A percentile compares a stretch with the other conserved stretches of the same genome.
Evolutionary conservation across 2,888 invertebrate species (phyloP).

Genomic region (Fissipunctia ypsillon): DNA sequence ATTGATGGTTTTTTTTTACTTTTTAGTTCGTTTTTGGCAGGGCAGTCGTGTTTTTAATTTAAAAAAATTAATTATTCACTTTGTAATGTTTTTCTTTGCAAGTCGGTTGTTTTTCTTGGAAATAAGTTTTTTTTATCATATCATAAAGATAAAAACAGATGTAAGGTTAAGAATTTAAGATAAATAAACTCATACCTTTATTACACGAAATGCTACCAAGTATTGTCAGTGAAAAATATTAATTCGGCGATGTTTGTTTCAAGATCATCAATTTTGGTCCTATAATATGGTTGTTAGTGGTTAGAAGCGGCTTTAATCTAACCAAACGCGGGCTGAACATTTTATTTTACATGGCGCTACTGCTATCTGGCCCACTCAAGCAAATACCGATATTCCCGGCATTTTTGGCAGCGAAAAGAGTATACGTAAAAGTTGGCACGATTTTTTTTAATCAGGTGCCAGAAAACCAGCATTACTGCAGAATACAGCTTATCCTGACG

Average conservation of each 20-base stretch:
- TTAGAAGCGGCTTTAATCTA: not conserved
- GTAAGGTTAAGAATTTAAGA: too few relatives aligned
- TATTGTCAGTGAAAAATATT: not conserved
- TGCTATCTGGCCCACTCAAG: not conserved
- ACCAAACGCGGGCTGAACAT: not conserved
- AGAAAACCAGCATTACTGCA: constrained; percentile 2
- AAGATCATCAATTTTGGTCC: not conserved
- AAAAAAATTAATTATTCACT: too few relatives aligned
- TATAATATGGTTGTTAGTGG: not conserved
- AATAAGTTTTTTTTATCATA: too few relatives aligned
- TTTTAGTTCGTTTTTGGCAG: too few relatives aligned
- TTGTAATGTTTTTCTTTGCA: too few relatives aligned
- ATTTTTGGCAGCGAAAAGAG: constrained; percentile 19
- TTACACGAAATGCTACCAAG: too few relatives aligned
- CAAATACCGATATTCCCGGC: not conserved
- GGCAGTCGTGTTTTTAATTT: too few relatives aligned
- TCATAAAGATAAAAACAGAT: too few relatives aligned
- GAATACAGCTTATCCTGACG: not conserved
- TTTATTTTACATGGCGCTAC: not conserved
- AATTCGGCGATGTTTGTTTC: not conserved
- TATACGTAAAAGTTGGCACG: constrained; percentile 20
- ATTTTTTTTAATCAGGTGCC: constrained; percentile 3
- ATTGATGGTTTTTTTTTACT: too few relatives aligned
- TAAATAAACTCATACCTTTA: too few relatives aligned
- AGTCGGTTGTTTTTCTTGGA: too few relatives aligned